Evolutionary conservation across 2,113 vertebrate species (phyloP).

Genomic region (Dasyornis broadbenti): DNA sequence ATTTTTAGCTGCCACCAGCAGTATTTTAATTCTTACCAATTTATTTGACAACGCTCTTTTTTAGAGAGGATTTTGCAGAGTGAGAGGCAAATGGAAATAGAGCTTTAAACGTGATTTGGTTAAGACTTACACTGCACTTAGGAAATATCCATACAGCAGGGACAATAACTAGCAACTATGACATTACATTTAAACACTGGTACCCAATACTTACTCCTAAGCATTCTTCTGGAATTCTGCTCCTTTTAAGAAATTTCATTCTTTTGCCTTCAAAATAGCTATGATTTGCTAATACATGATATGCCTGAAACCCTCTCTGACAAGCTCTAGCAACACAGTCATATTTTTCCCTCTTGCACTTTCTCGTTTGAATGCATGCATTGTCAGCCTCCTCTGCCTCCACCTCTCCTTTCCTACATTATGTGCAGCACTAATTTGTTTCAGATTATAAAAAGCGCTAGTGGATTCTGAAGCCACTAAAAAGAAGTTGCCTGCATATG

Average conservation of each 20-base stretch:
- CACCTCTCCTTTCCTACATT: neutral
- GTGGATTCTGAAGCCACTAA: slow-evolving; percentile 29
- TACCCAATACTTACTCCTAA: neutral
- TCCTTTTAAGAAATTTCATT: slow-evolving; percentile 1
- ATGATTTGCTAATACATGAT: slow-evolving; percentile 1
- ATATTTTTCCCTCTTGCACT: slow-evolving; percentile 39
- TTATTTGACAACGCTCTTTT: neutral
- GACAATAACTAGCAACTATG: neutral
- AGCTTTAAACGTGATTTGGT: neutral
- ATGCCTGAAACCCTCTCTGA: neutral
- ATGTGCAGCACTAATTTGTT: slow-evolving; percentile 24
- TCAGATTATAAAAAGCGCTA: slow-evolving; percentile 42
- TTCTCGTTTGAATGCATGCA: slow-evolving; percentile 15
- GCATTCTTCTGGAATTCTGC: neutral
- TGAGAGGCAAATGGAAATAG: neutral
- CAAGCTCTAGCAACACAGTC: slow-evolving; percentile 13
- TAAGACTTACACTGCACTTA: neutral
- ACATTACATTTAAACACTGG: neutral
- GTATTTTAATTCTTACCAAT: neutral
- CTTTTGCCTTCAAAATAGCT: slow-evolving; percentile 2
- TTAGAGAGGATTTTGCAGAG: neutral
- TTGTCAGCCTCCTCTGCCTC: slow-evolving; percentile 47
- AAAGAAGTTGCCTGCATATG: neutral
- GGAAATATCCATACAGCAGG: neutral
- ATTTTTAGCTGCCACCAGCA: neutral